phyloP scores from a whole-genome alignment of 2,797 vertebrate species.

The Typhlichthys subterraneus region DNA sequence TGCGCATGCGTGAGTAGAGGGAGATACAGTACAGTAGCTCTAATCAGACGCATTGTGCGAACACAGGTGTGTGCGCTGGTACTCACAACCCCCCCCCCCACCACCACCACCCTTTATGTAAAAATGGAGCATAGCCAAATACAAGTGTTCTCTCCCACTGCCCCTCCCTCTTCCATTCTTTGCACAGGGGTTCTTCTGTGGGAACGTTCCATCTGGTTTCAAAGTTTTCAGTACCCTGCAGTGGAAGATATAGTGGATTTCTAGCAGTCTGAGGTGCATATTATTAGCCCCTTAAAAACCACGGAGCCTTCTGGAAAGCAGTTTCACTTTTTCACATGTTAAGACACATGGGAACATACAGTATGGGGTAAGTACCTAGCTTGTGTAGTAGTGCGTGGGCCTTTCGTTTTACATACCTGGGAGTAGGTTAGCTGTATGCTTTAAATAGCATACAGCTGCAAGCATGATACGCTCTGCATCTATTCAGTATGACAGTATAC shows the following conservation, averaged over 20 bases:
- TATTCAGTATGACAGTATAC: neutral
- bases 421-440: slow-evolving; percentile 9
- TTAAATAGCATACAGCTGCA: slow-evolving; percentile 11
- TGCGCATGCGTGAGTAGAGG: neutral
- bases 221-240: slow-evolving; percentile 57
- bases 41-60: slow-evolving; percentile 27
- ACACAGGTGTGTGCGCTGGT: slow-evolving; percentile 23
- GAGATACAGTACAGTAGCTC: slow-evolving; percentile 1
- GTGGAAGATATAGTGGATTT: slow-evolving; percentile 57
- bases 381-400: slow-evolving; percentile 6
- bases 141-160: slow-evolving; percentile 35
- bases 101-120: slow-evolving; percentile 28
- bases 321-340: slow-evolving; percentile 32
- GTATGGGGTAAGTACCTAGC: slow-evolving; percentile 20
- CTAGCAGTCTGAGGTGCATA: slow-evolving; percentile 51
- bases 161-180: slow-evolving; percentile 4
- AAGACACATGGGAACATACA: slow-evolving; percentile 27
- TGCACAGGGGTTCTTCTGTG: slow-evolving; percentile 47
- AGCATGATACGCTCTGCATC: neutral
- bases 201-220: slow-evolving; percentile 68
- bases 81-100: slow-evolving; percentile 27
- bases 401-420: slow-evolving; percentile 22
- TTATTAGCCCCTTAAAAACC: slow-evolving; percentile 47
- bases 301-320: slow-evolving; percentile 30
- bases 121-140: slow-evolving; percentile 52